These are phyloP conservation scores for Scaptomyza hsui DNA, from an alignment of 1,140 invertebrate genomes.

Conservation along the genomic window DNA sequence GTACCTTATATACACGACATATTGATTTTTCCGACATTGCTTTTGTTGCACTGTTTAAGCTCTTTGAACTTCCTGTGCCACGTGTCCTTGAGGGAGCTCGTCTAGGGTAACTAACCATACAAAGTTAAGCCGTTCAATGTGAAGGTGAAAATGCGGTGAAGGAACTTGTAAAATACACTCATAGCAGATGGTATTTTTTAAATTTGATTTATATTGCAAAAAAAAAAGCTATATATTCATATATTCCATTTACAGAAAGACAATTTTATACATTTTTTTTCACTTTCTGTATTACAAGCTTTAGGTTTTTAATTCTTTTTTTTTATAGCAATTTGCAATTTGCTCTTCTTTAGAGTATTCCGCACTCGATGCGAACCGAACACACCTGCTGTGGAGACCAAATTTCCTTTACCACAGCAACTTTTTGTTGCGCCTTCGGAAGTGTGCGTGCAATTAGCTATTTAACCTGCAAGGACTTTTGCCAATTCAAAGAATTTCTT, in stretches of 20 bases:
- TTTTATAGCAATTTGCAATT: too few species aligned
- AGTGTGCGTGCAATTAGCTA: conserved; percentile 67
- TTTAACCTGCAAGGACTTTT: conserved; percentile 64
- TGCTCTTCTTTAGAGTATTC: background rate
- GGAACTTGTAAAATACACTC: conserved; percentile 34
- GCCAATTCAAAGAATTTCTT: conserved; percentile 64
- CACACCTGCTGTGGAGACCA: background rate
- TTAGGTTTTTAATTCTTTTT: too few species aligned
- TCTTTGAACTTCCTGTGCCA: conserved; percentile 76
- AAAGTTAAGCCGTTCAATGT: conserved; percentile 62
- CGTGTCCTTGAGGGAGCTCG: conserved; percentile 61
- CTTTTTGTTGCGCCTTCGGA: conserved; percentile 7
- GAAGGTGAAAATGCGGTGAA: conserved; percentile 62
- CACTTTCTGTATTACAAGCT: too few species aligned
- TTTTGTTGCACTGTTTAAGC: conserved; percentile 44
- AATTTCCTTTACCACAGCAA: background rate
- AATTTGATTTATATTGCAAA: background rate
- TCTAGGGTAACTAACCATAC: conserved; percentile 52
- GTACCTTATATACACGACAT: conserved; percentile 60
- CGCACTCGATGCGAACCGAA: background rate
- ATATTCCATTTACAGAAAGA: too few species aligned
- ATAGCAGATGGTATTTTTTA: conserved; percentile 1
- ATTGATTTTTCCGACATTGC: conserved; percentile 57
- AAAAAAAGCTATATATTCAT: too few species aligned
- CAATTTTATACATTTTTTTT: too few species aligned